Conservation (phyloP, 2,888 invertebrate genomes). For the Coelinius sp. region DNA sequence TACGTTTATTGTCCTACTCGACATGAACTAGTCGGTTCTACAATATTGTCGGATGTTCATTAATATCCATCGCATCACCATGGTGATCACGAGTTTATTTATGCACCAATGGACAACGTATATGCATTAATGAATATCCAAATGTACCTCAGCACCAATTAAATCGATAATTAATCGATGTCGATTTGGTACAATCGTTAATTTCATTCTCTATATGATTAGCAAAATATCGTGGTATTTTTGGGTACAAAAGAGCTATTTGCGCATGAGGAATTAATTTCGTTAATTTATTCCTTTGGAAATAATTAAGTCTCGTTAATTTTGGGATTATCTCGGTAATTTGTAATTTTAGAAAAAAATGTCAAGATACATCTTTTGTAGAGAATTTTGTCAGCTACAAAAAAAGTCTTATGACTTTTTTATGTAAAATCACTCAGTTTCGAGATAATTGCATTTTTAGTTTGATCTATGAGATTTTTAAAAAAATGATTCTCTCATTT, state of each 20-base stretch:
- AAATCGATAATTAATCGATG: conserved; percentile 24
- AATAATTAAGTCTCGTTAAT: too few relatives aligned
- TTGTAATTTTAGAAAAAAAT: too few relatives aligned
- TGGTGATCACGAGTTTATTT: conserved; percentile 1
- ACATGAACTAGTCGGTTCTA: background rate
- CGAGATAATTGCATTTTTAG: too few relatives aligned
- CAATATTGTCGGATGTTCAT: background rate
- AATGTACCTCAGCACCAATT: conserved; percentile 20
- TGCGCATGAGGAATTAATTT: background rate
- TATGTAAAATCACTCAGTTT: too few relatives aligned
- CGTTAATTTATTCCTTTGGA: background rate
- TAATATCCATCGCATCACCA: background rate
- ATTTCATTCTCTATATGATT: background rate
- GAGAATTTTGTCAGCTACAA: too few relatives aligned
- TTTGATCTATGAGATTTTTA: too few relatives aligned
- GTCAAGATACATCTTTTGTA: too few relatives aligned
- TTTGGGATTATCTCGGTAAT: too few relatives aligned
- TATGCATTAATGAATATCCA: conserved; percentile 15
- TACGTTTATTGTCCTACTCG: background rate
- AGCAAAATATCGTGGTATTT: background rate
- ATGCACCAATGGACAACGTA: background rate
- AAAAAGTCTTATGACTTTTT: too few relatives aligned
- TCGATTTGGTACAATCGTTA: background rate
- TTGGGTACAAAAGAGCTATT: too few relatives aligned
- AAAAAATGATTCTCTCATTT: too few relatives aligned